Percentiles rank a stretch among this genome's conserved stretches.
phyloP scores from a whole-genome alignment of 2,888 invertebrate species.

The Nemotelus pantherinus region DNA sequence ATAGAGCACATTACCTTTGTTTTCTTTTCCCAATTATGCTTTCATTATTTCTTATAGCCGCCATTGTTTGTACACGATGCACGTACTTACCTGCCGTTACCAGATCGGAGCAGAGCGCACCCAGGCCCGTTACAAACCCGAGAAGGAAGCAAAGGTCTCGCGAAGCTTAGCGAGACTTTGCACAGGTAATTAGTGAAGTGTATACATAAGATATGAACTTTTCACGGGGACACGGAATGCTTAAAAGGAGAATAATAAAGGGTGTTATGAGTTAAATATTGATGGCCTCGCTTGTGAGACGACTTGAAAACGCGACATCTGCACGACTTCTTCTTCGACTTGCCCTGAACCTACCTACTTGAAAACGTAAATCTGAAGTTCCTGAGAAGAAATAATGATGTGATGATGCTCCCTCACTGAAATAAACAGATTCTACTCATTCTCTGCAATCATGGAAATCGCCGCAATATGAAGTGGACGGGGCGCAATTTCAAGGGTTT shows the following conservation, averaged over 20 bases:
- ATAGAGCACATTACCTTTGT: slow-evolving; percentile 21
- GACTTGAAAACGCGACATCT: too few species aligned
- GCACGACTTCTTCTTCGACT: too few species aligned
- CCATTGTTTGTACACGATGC: slow-evolving; percentile 34
- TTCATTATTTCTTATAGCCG: slow-evolving; percentile 36
- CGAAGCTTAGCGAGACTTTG: slow-evolving; percentile 37
- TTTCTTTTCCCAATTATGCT: slow-evolving; percentile 42
- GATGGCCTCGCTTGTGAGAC: neutral
- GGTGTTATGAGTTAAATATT: slow-evolving; percentile 39
- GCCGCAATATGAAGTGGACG: too few species aligned
- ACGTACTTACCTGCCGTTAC: neutral
- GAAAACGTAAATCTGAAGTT: too few species aligned
- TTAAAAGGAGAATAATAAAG: neutral
- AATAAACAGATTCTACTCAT: too few species aligned
- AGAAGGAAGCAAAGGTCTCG: neutral
- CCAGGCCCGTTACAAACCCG: slow-evolving; percentile 13
- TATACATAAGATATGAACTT: slow-evolving; percentile 41
- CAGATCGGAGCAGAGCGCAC: too few species aligned
- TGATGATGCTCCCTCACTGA: too few species aligned
- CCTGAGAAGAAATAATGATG: too few species aligned
- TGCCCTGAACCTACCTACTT: too few species aligned
- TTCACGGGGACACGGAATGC: neutral
- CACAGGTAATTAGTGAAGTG: slow-evolving; percentile 43
- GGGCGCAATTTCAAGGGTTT: too few species aligned
- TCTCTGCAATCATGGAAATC: too few species aligned